phyloP scores from a whole-genome alignment of 2,797 vertebrate species.

The Botia kubotai region DNA sequence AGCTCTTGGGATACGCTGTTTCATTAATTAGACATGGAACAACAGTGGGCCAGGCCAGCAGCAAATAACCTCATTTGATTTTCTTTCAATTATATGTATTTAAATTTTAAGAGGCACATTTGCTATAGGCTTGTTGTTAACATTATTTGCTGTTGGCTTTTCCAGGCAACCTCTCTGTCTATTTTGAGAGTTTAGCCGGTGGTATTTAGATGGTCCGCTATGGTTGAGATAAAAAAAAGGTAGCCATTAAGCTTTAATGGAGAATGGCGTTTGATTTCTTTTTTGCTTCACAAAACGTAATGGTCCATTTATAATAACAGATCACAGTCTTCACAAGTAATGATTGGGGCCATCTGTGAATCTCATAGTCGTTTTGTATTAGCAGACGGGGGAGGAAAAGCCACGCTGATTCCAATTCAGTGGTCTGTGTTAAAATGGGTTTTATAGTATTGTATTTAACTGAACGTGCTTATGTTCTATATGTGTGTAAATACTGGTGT shows the following conservation, averaged over 20 bases:
- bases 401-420: slow-evolving; percentile 46
- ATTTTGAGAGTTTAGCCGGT: slow-evolving; percentile 63
- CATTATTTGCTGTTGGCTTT: slow-evolving; percentile 60
- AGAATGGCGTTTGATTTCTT: slow-evolving; percentile 64
- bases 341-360: slow-evolving; percentile 73
- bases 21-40: slow-evolving; percentile 21
- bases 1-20: neutral
- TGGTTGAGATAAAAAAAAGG: slow-evolving; percentile 73
- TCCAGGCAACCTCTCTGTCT: slow-evolving; percentile 72
- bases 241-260: slow-evolving; percentile 71
- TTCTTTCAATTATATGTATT: slow-evolving; percentile 2
- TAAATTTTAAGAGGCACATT: slow-evolving; percentile 54
- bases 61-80: neutral
- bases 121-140: slow-evolving; percentile 64
- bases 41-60: neutral
- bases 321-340: slow-evolving; percentile 72
- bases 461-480: neutral
- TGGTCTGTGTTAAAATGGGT: slow-evolving; percentile 43
- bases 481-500: neutral
- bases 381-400: slow-evolving; percentile 64
- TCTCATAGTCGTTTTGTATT: slow-evolving; percentile 68
- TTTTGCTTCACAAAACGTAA: slow-evolving; percentile 68
- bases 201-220: slow-evolving; percentile 75
- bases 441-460: slow-evolving; percentile 32
- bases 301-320: slow-evolving; percentile 72